Evolutionary conservation across 2,888 invertebrate species (phyloP).

Genomic region (Rotaria socialis): DNA sequence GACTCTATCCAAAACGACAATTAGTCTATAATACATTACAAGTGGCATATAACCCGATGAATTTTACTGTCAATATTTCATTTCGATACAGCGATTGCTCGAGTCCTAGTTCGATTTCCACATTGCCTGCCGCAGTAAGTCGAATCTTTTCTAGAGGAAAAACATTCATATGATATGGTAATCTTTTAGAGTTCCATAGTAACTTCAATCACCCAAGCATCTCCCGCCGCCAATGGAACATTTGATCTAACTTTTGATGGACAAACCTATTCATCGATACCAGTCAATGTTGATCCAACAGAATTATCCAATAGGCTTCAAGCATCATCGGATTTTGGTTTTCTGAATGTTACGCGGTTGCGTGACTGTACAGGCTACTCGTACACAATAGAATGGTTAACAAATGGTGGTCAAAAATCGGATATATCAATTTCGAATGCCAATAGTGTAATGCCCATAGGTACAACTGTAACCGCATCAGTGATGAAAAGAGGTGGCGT

Average conservation of each 20-base stretch:
- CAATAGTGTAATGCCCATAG: neutral
- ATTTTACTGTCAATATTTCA: neutral
- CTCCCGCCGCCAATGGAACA: constrained; percentile 17
- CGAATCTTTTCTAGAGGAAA: too few species aligned
- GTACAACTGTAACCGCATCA: neutral
- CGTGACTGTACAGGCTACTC: constrained; percentile 42
- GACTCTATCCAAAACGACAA: neutral
- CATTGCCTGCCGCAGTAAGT: neutral
- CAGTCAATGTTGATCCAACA: neutral
- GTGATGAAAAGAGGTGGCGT: constrained; percentile 10
- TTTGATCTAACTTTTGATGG: neutral
- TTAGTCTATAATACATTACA: neutral
- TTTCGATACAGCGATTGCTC: neutral
- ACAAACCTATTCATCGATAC: neutral
- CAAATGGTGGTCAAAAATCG: constrained; percentile 39
- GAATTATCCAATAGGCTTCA: constrained; percentile 23
- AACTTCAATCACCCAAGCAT: neutral
- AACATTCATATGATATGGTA: neutral
- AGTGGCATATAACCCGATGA: neutral
- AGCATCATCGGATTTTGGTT: constrained; percentile 18
- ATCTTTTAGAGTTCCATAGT: neutral
- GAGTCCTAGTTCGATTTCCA: neutral
- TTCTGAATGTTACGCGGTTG: neutral
- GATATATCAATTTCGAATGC: neutral
- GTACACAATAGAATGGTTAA: constrained; percentile 36